A percentile compares a stretch with the other conserved stretches of the same genome.
Conservation (phyloP, 1,140 invertebrate species). For the Drosophila equinoxialis region DNA sequence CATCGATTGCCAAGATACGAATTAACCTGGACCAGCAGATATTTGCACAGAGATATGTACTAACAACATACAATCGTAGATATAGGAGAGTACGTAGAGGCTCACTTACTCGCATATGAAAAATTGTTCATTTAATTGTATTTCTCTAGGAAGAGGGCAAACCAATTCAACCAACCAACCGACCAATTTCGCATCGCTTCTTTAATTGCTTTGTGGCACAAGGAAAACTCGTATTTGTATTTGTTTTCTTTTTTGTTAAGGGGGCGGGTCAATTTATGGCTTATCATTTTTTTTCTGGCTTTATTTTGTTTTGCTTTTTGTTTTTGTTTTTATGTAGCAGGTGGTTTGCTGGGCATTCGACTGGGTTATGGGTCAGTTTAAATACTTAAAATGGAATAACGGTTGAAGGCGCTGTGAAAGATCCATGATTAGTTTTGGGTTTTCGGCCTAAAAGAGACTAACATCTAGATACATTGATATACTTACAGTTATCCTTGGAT, state of each 20-base stretch:
- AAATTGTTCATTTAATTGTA: conserved; percentile 70
- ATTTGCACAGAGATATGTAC: conserved; percentile 42
- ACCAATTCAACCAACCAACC: background rate
- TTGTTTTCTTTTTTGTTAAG: conserved; percentile 53
- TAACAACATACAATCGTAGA: conserved; percentile 41
- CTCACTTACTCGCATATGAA: conserved; percentile 39
- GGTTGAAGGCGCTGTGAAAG: background rate
- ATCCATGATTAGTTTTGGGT: background rate
- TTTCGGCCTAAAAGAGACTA: too few relatives aligned
- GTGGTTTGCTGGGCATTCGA: background rate
- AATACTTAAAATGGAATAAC: conserved; percentile 10
- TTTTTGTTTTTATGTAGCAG: conserved; percentile 16
- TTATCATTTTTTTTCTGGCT: conserved; percentile 60
- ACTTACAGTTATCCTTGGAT: too few relatives aligned
- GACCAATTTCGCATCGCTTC: conserved; percentile 42
- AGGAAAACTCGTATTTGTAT: conserved; percentile 40
- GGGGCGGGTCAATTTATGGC: conserved; percentile 53
- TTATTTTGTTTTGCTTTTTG: conserved; percentile 36
- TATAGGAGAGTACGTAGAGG: conserved; percentile 1
- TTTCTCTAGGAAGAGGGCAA: conserved; percentile 29
- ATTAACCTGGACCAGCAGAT: conserved; percentile 49
- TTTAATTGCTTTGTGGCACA: conserved; percentile 56
- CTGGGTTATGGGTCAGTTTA: conserved; percentile 46
- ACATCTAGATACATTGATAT: too few relatives aligned
- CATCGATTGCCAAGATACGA: conserved; percentile 70